Evolutionary conservation across 2,113 vertebrate species (phyloP), one percentile per base, ranked within the genome.

Genomic region (Corythoichthys haematopterus): DNA sequence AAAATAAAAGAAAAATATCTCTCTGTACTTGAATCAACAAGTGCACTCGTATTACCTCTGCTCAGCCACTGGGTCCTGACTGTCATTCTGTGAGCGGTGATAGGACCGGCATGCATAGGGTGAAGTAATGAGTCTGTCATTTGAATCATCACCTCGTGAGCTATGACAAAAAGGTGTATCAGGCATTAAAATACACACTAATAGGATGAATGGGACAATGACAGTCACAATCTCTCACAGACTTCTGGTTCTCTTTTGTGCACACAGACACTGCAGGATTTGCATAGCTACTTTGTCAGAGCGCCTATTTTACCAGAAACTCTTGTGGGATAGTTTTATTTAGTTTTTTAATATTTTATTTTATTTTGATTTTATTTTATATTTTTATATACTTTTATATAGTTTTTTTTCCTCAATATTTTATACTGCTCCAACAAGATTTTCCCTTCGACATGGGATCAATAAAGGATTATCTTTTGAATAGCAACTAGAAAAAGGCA

Each of bases 11-110:
- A 47, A 47, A 36, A n/a, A 14, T 61, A 9, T 45, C 37, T 12
- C 9, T 15, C 20, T 33, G 9, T 12, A 38, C 38, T 10, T 12
- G 15, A 10, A 51, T 52, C 1, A 52, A 38, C 35, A 52, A n/a
- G 10, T 13, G 20, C 11, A 28, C 20, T 11, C 47, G 37, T 0
- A 60, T 72, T 91, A 98, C 97, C 97, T 99, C 86, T 97, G 96
- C 20, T 98, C 96, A 0, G 93, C 93, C 48, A 94, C 96, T 16
- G 92, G 91, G 6, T 96, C 97, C 86, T 95, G 96, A 78, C 94
- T 96, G 84, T 98, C 96, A 0, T 94, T 96, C 76, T 94, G 96
- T 13, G 94, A 84, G 13, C 91, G 85, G 76, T 94, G 95, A 73
- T 95, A 98, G 65, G 93, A 92, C 82, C 92, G 95, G 4, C 94